Evolutionary conservation across 2,113 vertebrate genomes (phyloP).

Genomic region (Chunga burmeisteri): DNA sequence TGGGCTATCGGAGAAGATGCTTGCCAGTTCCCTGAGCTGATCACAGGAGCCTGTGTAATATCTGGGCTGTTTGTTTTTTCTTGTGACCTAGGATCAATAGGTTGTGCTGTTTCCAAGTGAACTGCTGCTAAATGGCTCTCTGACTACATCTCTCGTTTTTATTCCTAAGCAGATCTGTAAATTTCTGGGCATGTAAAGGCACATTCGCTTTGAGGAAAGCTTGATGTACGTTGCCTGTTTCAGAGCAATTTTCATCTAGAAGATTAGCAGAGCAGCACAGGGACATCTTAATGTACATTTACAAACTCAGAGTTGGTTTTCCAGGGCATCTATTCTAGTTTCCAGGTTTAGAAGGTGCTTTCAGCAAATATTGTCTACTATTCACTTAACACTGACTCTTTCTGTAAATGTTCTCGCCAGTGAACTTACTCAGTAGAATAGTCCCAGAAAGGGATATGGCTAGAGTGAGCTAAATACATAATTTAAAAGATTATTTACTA

Average conservation of each 20-base stretch:
- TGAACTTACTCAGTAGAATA: not conserved
- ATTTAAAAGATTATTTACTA: constrained; percentile 21
- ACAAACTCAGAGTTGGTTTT: constrained; percentile 7
- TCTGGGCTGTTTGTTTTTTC: constrained; percentile 2
- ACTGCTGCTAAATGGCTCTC: constrained; percentile 46
- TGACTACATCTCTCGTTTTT: constrained; percentile 28
- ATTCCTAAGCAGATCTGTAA: constrained; percentile 33
- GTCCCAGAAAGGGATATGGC: not conserved
- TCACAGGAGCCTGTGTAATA: not conserved
- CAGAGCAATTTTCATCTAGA: constrained; percentile 21
- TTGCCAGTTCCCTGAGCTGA: not conserved
- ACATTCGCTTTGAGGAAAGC: constrained; percentile 8
- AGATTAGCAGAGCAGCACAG: constrained; percentile 25
- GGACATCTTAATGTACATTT: constrained; percentile 10
- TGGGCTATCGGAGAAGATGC: not conserved
- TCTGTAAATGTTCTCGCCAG: not conserved
- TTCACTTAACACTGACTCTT: constrained; percentile 15
- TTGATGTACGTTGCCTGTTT: not conserved
- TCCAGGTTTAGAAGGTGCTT: not conserved
- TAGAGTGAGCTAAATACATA: not conserved
- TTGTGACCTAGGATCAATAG: constrained; percentile 62
- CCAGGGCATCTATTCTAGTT: constrained; percentile 15
- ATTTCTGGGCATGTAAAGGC: constrained; percentile 44
- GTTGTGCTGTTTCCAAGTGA: constrained; percentile 42
- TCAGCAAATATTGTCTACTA: not conserved